phyloP scores from a whole-genome alignment of 2,888 invertebrate species.

The Brachylomia viminalis region DNA sequence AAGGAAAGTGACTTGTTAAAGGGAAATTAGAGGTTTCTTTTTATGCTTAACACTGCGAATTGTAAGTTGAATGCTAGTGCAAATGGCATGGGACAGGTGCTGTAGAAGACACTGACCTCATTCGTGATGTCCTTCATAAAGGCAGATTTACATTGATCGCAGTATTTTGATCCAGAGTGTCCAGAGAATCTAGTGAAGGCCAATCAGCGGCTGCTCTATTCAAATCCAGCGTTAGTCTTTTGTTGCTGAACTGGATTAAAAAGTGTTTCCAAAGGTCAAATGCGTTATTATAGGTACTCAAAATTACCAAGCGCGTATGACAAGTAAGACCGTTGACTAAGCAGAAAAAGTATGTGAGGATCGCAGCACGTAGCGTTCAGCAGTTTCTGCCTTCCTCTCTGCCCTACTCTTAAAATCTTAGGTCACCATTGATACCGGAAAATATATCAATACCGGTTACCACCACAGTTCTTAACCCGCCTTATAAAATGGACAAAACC shows the following conservation, averaged over 20 bases:
- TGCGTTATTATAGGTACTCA: neutral
- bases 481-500: neutral
- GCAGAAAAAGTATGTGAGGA: neutral
- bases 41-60: conserved; percentile 13
- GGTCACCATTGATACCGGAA: neutral
- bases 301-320: neutral
- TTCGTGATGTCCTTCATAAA: neutral
- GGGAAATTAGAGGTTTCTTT: conserved; percentile 20
- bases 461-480: neutral
- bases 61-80: neutral
- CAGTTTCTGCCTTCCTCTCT: neutral
- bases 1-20: conserved; percentile 49
- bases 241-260: neutral
- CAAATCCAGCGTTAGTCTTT: neutral
- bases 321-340: neutral
- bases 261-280: neutral
- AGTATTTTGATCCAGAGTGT: neutral
- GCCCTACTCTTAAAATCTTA: neutral
- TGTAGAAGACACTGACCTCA: neutral
- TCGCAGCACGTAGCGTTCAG: neutral
- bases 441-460: neutral
- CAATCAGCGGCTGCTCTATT: neutral
- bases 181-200: neutral
- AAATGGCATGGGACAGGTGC: neutral
- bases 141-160: neutral